Conservation (phyloP, 2,113 vertebrate genomes). For the Chionomys nivalis region DNA sequence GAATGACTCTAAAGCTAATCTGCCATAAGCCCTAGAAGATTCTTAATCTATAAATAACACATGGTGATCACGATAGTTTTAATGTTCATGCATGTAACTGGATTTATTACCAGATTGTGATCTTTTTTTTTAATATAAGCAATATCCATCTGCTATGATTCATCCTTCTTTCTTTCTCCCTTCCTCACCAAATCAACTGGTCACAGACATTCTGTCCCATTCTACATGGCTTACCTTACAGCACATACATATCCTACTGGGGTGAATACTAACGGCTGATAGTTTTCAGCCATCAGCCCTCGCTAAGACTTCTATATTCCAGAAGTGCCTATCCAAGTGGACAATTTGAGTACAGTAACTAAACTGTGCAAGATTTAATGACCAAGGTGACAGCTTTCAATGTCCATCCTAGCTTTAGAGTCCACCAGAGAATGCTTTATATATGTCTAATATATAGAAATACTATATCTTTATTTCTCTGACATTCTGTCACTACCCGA, state of each 20-base stretch:
- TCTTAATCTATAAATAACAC: slow-evolving; percentile 22
- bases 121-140: not conserved
- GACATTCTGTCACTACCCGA: too few relatives aligned
- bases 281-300: not conserved
- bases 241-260: not conserved
- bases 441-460: not conserved
- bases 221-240: too few relatives aligned
- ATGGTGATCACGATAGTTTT: not conserved
- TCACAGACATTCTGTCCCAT: not conserved
- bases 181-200: not conserved
- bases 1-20: not conserved
- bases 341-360: not conserved
- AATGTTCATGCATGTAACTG: not conserved
- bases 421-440: not conserved
- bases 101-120: not conserved
- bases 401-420: not conserved
- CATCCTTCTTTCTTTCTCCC: not conserved
- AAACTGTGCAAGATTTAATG: not conserved
- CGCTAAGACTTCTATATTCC: not conserved
- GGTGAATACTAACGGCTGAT: not conserved
- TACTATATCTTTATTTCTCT: not conserved
- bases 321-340: not conserved
- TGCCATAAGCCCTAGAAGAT: not conserved
- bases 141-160: not conserved
- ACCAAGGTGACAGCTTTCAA: too few relatives aligned